A percentile compares a stretch with the other conserved stretches of the same genome.
Conservation (phyloP, 2,797 vertebrate genomes). For the Gymnodraco acuticeps region DNA sequence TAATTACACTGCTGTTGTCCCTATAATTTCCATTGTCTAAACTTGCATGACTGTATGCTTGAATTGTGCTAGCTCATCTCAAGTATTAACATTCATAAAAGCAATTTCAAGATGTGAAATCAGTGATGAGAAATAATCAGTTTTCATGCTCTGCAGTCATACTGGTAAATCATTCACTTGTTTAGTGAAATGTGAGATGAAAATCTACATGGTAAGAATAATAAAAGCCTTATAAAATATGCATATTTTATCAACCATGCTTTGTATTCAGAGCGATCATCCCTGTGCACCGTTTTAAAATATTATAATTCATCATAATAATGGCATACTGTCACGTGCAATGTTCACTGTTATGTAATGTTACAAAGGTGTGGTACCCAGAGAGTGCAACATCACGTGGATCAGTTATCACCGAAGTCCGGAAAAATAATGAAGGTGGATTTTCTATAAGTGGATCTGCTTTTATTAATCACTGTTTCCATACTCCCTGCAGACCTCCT, state of each 20-base stretch:
- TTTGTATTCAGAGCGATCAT: slow-evolving; percentile 19
- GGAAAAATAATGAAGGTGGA: slow-evolving; percentile 59
- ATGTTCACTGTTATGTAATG: slow-evolving; percentile 1
- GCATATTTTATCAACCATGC: neutral
- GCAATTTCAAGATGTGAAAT: neutral
- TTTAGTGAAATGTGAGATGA: slow-evolving; percentile 4
- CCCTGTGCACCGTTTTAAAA: slow-evolving; percentile 12
- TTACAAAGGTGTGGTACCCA: slow-evolving; percentile 24
- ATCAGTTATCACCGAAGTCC: slow-evolving; percentile 45
- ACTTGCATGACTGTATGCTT: neutral
- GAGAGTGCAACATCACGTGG: slow-evolving; percentile 1
- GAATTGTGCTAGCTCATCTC: neutral
- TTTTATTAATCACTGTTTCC: slow-evolving; percentile 74
- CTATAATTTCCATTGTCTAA: neutral
- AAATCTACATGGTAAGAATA: slow-evolving; percentile 7
- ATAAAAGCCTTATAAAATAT: slow-evolving; percentile 15
- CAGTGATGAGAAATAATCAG: slow-evolving; percentile 18
- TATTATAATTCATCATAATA: slow-evolving; percentile 19
- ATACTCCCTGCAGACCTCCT: slow-evolving; percentile 66
- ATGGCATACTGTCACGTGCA: neutral
- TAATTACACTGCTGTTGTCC: neutral
- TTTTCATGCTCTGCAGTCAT: slow-evolving; percentile 15
- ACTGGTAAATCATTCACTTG: neutral
- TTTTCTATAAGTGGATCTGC: slow-evolving; percentile 66
- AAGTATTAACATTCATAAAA: slow-evolving; percentile 3